Base-by-base conservation (phyloP, 2,888 invertebrate species). In the Drosophila merina region DNA sequence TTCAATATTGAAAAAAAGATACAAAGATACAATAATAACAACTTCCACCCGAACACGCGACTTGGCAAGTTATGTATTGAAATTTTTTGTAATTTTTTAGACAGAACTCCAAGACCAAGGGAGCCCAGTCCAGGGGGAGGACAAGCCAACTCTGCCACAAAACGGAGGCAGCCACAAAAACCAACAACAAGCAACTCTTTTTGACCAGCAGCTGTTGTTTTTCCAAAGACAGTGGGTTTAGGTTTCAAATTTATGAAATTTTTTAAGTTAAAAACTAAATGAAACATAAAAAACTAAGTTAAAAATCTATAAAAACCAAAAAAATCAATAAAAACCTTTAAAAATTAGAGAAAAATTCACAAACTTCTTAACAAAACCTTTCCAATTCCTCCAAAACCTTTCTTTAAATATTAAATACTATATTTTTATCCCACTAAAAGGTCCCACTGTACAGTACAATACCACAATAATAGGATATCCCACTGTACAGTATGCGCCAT, bases 131-230 rank as follows among this genome's bases (percentile, higher is more conserved):
- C 57, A 67, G 52, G 54, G 68, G 73, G 69, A 60, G 62, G 67
- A 71, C 58, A 62, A 63, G 63, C 60, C 62, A 69, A 68, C 63
- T 72, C 49, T 56, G 45, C 47, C 36, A 45, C 58, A 55, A 72
- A 55, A 52, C 63, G 52, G 51, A 49, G 63, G 42, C 45, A 59
- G 60, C 60, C 67, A 63, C 52, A 69, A 67, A 69, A 67, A 57
- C 55, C 49, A 63, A 57, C 63, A 68, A 38, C 57, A 58, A 44
- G 33, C 52, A 74, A 44, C 82, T 83, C 84, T 86, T 59, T 33
- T 75, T 88, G 84, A 75, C 86, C 84, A 81, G 72, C 86, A 77
- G 87, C 86, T 86, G 88, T 73, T 71, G 74, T 63, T 40, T 6
- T 57, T 7, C 7, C 7, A 8, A n/a, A 30, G 12, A 51, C 14